Conservation (phyloP, 2,113 vertebrate species). For the Rhinichthys klamathensis region DNA sequence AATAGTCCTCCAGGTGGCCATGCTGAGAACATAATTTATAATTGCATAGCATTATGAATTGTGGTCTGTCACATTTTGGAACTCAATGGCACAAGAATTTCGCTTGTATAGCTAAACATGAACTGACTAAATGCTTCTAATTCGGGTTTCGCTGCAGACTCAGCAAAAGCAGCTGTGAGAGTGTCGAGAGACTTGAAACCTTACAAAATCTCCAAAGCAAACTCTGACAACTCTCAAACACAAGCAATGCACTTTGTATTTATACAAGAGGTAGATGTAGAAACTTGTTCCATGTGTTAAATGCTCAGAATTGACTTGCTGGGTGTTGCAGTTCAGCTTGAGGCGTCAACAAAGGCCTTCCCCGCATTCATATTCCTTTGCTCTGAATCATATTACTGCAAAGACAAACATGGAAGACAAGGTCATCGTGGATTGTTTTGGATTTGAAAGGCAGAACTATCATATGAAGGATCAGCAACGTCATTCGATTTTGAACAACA, state of each 20-base stretch:
- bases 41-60: not conserved
- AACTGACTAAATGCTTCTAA: not conserved
- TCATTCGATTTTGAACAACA: slow-evolving; percentile 37
- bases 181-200: not conserved
- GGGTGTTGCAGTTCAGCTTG: not conserved
- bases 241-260: slow-evolving; percentile 47
- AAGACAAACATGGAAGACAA: slow-evolving; percentile 24
- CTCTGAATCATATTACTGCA: slow-evolving; percentile 37
- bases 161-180: not conserved
- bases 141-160: not conserved
- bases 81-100: not conserved
- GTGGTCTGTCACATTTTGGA: not conserved
- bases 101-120: not conserved
- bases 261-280: slow-evolving; percentile 45
- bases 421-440: not conserved
- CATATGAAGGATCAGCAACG: not conserved
- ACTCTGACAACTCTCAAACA: slow-evolving; percentile 26
- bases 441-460: slow-evolving; percentile 3
- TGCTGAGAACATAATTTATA: not conserved
- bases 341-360: slow-evolving; percentile 36
- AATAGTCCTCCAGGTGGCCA: not conserved
- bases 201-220: not conserved
- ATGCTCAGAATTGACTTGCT: not conserved
- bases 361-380: slow-evolving; percentile 38
- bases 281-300: slow-evolving; percentile 35